A percentile compares a stretch with the other conserved stretches of the same genome.
These are phyloP conservation scores for Macrosiphum euphorbiae DNA, from an alignment of 2,888 invertebrate species.

Conservation along the genomic window DNA sequence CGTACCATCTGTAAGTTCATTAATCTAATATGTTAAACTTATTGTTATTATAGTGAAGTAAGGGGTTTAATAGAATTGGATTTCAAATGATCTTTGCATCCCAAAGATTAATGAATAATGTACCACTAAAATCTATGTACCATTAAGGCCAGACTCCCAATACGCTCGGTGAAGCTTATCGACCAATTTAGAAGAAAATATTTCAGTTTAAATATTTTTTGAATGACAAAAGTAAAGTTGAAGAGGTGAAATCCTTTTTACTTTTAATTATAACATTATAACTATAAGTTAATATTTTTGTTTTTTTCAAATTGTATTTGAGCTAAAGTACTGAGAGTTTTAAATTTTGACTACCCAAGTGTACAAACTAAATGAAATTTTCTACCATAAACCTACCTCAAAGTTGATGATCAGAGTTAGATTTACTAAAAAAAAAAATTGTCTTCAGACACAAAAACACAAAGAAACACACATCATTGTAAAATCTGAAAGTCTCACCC, in stretches of 20 bases:
- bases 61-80: constrained; percentile 28
- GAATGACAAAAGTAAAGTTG: constrained; percentile 78
- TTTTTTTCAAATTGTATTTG: not conserved
- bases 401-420: no score
- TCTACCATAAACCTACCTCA: no score
- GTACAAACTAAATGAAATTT: no score
- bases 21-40: not conserved
- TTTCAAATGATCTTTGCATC: no score
- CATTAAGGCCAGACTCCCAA: constrained; percentile 80
- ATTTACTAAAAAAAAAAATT: no score
- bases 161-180: constrained; percentile 85
- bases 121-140: constrained; percentile 72
- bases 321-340: no score
- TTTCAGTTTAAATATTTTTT: constrained; percentile 79
- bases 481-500: not conserved
- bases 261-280: not conserved
- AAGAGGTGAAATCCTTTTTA: constrained; percentile 73
- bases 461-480: not conserved
- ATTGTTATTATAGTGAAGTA: not conserved
- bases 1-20: constrained; percentile 74
- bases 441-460: not conserved
- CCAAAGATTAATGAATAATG: constrained; percentile 15
- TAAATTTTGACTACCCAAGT: no score
- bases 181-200: constrained; percentile 74
- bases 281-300: no score